A percentile compares a stretch with the other conserved stretches of the same genome.
Evolutionary conservation across 2,888 invertebrate genomes (phyloP).

Genomic region (Caenorhabditis drosophilae): DNA sequence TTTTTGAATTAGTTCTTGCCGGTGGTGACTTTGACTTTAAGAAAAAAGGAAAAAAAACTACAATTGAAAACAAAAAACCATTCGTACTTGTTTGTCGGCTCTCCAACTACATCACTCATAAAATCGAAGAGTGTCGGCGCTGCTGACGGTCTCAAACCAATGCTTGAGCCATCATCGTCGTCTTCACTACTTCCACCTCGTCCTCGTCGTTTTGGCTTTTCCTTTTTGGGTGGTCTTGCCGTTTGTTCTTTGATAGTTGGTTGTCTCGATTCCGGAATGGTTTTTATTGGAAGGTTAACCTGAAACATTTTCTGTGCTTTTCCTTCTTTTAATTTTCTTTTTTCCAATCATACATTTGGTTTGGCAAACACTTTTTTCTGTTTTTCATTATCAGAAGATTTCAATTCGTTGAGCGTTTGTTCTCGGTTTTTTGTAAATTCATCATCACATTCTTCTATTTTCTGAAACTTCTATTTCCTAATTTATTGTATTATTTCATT

Average conservation of each 20-base stretch:
- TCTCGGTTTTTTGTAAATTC: slow-evolving; percentile 32
- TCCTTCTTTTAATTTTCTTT: no score
- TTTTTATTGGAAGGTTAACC: no score
- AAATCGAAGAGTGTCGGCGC: slow-evolving; percentile 38
- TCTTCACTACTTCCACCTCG: slow-evolving; percentile 30
- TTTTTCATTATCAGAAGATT: slow-evolving; percentile 3
- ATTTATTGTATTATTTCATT: neutral
- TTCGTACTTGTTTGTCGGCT: no score
- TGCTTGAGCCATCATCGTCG: slow-evolving; percentile 23
- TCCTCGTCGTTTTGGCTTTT: slow-evolving; percentile 16
- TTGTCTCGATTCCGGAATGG: no score
- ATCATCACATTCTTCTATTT: slow-evolving; percentile 14
- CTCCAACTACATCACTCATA: slow-evolving; percentile 7
- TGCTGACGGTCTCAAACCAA: slow-evolving; percentile 23
- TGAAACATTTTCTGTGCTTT: slow-evolving; percentile 2
- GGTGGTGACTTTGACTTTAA: no score
- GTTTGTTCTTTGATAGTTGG: neutral
- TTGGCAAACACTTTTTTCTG: slow-evolving; percentile 21
- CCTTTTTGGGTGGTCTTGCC: neutral
- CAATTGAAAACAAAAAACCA: no score
- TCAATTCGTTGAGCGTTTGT: slow-evolving; percentile 15
- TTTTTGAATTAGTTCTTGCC: no score
- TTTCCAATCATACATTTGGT: slow-evolving; percentile 20
- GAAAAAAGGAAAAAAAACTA: no score
- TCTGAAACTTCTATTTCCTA: neutral